Conservation (phyloP, 2,888 invertebrate genomes). For the Lasiommata megera region DNA sequence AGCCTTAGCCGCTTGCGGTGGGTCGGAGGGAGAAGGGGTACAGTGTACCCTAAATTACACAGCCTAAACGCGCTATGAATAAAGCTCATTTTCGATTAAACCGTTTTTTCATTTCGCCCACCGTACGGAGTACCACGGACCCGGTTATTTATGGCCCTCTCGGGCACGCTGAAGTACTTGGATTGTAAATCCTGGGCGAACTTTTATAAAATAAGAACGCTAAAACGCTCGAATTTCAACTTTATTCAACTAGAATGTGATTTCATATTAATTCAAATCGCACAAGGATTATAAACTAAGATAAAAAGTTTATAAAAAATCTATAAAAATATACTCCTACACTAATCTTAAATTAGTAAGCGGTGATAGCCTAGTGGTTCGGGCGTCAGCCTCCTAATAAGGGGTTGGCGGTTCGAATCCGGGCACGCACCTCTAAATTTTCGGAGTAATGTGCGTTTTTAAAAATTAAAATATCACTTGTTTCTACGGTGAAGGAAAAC, state of each 20-base stretch:
- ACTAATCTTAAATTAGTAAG: too few relatives aligned
- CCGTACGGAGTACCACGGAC: conserved; percentile 46
- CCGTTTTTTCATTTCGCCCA: conserved; percentile 6
- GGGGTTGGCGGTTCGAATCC: too few relatives aligned
- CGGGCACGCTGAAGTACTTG: conserved; percentile 74
- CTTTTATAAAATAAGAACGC: conserved; percentile 55
- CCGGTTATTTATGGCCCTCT: conserved; percentile 78
- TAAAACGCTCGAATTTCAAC: conserved; percentile 17
- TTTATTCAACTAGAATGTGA: conserved; percentile 11
- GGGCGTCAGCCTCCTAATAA: too few relatives aligned
- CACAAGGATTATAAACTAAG: neutral
- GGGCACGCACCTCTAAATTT: too few relatives aligned
- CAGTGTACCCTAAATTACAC: conserved; percentile 33
- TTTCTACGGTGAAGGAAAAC: too few relatives aligned
- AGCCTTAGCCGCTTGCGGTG: conserved; percentile 76
- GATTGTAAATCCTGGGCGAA: conserved; percentile 77
- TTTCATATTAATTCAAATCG: conserved; percentile 13
- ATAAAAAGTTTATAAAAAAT: neutral
- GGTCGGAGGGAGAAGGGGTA: conserved; percentile 43
- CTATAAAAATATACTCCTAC: too few relatives aligned
- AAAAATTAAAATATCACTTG: too few relatives aligned
- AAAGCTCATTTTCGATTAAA: conserved; percentile 18
- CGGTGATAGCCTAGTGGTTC: too few relatives aligned
- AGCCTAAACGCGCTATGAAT: neutral
- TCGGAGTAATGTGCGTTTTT: too few relatives aligned